phyloP scores from a whole-genome alignment of 37 sponge, comb jelly and placozoan genomes.

The Corticium candelabrum region DNA sequence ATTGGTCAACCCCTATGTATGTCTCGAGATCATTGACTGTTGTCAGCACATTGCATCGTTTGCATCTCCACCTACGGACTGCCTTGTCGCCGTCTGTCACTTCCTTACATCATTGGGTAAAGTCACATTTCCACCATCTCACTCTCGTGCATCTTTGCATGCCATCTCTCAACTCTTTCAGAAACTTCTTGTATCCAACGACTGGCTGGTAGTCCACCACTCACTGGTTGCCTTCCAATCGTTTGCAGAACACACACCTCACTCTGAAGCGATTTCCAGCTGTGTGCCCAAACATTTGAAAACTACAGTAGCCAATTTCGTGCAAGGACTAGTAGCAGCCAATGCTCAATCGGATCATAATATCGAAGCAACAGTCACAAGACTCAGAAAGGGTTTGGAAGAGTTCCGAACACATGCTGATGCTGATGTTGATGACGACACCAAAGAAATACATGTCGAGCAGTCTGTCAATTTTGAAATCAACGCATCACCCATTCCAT shows the following conservation, averaged over 20 bases:
- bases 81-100: not conserved
- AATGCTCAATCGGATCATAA: not conserved
- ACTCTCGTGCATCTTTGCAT: not conserved
- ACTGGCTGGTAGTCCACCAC: not conserved
- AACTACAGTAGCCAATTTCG: not conserved
- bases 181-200: not conserved
- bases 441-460: too few relatives aligned
- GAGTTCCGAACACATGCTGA: too few relatives aligned
- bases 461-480: too few relatives aligned
- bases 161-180: not conserved
- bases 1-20: not conserved
- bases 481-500: too few relatives aligned
- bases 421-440: too few relatives aligned
- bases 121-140: not conserved
- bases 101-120: not conserved
- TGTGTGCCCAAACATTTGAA: not conserved
- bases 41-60: not conserved
- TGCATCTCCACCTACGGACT: not conserved
- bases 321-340: not conserved
- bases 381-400: too few relatives aligned
- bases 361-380: too few relatives aligned
- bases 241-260: not conserved
- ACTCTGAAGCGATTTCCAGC: not conserved
- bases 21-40: not conserved
- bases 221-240: not conserved